phyloP scores from a whole-genome alignment of 64 coral and sea anemone species.

The Pocillopora damicornis region DNA sequence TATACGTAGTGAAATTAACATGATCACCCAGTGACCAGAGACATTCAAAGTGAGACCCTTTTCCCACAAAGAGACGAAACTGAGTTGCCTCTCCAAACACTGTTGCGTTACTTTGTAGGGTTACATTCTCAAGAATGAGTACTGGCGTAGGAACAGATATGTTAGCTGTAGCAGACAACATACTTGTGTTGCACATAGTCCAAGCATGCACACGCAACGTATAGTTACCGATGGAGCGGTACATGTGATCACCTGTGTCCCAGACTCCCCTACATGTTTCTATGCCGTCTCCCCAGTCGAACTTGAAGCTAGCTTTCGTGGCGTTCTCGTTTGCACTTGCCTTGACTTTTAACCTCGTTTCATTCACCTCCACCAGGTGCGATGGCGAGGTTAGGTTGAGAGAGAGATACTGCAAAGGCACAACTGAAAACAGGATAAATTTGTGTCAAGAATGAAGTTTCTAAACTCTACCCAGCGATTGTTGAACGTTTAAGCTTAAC shows the following conservation, averaged over 20 bases:
- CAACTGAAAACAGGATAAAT: slow-evolving; percentile 8
- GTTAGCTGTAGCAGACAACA: not conserved
- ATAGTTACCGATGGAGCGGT: slow-evolving; percentile 32
- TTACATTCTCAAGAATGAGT: not conserved
- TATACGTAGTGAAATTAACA: not conserved
- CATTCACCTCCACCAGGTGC: slow-evolving; percentile 38
- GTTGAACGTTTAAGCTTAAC: too few relatives aligned
- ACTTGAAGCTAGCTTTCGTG: slow-evolving; percentile 23
- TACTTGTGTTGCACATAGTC: slow-evolving; percentile 40
- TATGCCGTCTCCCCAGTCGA: slow-evolving; percentile 55
- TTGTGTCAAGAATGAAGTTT: not conserved
- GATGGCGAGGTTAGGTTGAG: slow-evolving; percentile 26
- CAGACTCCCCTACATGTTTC: not conserved
- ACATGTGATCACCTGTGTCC: slow-evolving; percentile 27
- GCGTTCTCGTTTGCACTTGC: slow-evolving; percentile 22
- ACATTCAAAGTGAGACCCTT: slow-evolving; percentile 39
- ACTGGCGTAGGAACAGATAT: slow-evolving; percentile 56
- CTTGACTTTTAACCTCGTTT: slow-evolving; percentile 14
- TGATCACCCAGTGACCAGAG: slow-evolving; percentile 49
- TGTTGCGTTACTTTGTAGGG: slow-evolving; percentile 7
- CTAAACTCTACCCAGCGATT: not conserved
- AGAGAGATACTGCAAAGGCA: slow-evolving; percentile 37
- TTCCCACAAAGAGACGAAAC: slow-evolving; percentile 16
- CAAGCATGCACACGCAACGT: slow-evolving; percentile 31
- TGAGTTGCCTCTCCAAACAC: slow-evolving; percentile 3